Conservation (phyloP, 53 echinoderm and acorn worm genomes). For the Hippasteria phrygiana region DNA sequence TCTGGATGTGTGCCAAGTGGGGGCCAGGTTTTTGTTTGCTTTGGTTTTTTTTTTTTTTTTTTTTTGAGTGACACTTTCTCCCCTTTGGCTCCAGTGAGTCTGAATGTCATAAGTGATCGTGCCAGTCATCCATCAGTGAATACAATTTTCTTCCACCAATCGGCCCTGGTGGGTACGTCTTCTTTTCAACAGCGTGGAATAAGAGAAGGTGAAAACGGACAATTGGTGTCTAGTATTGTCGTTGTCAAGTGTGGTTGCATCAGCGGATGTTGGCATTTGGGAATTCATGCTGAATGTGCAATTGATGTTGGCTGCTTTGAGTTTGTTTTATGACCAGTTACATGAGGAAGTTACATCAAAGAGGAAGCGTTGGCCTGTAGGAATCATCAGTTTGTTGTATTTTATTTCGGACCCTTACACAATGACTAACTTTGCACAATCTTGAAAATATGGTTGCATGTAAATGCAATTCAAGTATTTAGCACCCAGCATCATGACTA, state of each 20-base stretch:
- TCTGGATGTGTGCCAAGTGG: slow-evolving; percentile 38
- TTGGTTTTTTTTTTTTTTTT: background rate
- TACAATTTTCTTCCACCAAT: slow-evolving; percentile 20
- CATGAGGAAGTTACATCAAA: too few species aligned
- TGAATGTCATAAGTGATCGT: slow-evolving; percentile 27
- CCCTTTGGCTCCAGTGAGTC: slow-evolving; percentile 43
- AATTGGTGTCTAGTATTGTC: background rate
- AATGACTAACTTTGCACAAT: too few species aligned
- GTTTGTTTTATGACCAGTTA: too few species aligned
- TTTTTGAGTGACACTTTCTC: slow-evolving; percentile 22
- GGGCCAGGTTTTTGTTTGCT: background rate
- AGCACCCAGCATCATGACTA: too few species aligned
- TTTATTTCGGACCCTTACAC: too few species aligned
- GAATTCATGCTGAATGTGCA: background rate
- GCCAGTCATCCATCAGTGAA: slow-evolving; percentile 43
- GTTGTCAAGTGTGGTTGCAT: background rate
- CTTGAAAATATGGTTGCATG: too few species aligned
- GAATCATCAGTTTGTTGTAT: too few species aligned
- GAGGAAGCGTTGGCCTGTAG: too few species aligned
- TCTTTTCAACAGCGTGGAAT: background rate
- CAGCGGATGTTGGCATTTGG: background rate
- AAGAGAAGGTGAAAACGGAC: slow-evolving; percentile 23
- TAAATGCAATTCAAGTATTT: too few species aligned
- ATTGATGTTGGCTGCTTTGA: too few species aligned
- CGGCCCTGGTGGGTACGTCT: background rate